Base-by-base conservation (phyloP, 2,113 vertebrate genomes). In the Lanius ludovicianus region DNA sequence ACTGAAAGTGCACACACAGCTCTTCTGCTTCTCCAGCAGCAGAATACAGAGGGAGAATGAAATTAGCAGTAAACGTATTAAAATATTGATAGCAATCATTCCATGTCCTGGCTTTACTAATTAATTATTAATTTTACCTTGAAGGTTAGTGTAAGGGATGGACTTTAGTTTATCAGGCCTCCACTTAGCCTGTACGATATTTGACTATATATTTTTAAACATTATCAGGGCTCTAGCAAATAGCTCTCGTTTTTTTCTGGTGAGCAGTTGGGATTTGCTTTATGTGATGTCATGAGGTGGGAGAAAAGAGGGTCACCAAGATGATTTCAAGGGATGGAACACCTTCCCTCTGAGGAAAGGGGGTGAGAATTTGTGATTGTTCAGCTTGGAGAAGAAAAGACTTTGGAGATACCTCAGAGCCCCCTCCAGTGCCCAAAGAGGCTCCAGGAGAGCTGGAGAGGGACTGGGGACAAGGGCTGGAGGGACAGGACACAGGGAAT, bases 121-220 rank as follows among this genome's bases (percentile, higher is more conserved):
- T 99, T 98, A 98, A 99, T 99, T 98, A 99, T 99, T 99, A 98
- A 99, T 99, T 98, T 98, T 98, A 98, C 98, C 98, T 98, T 98
- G 98, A 99, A 99, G 98, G 98, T 98, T 98, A 97, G 98, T 92
- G 97, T 98, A 97, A 96, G 98, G 98, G 96, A 98, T 97, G 98
- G 98, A 97, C 94, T 96, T 97, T 67, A 94, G 94, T 98, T 97
- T 96, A 95, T 96, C 97, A 96, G 96, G 97, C 95, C 97, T 98
- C 96, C 95, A 87, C 96, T 97, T 97, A 92, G 91, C 97, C 24
- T 49, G 25, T 49, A 91, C 96, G 93, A 96, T 97, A 93, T 97
- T 97, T 95, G 98, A 92, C 88, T 97, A 85, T 84, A 62, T 86
- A 84, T 86, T 75, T 85, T 96, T 78, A 96, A 94, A 52, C 86